Evolutionary conservation across 1,140 invertebrate genomes (phyloP), one percentile per base, ranked within the genome.

Genomic region (Cephus cinctus): DNA sequence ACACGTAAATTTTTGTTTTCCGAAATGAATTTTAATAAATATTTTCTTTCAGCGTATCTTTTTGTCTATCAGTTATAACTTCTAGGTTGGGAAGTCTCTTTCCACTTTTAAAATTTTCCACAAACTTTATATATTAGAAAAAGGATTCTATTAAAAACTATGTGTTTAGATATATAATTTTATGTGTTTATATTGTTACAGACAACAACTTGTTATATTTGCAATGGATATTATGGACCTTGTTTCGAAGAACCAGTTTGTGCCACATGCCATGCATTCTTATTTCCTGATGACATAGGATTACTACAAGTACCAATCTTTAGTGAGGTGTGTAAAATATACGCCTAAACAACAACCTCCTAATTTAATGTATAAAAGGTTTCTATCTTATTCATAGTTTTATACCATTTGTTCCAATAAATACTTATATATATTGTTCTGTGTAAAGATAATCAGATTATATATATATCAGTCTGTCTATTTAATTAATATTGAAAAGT

Each of bases 161-260:
- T 21, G 21, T 35, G 6, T 42, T 22, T 18, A 18, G 20, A 14
- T 18, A 39, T 23, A 27, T 42, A 12, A 0, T 25, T 20, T 21
- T n/a, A 30, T 11, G 15, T 47, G 12, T 31, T 36, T 11, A 14
- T 34, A 32, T 46, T 44, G 12, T 82, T 81, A 38, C 65, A 86
- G 85, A 80, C 83, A 59, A 68, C 74, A 3, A 75, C 80, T 9
- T 96, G 92, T 69, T 86, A 85, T 61, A 81, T 90, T 44, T 97
- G 94, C 65, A 88, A 90, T 79, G 94, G 93, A 18, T 97, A 89
- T 71, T 96, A 96, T 76, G 92, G 92, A 1, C 89, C 90, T 1
- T 92, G 86, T 74, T 95, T 92, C 73, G 90, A 86, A 14, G 90
- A 96, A 65, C 92, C 92, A 14, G 83, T 95, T n/a, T 97, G 94